phyloP scores from a whole-genome alignment of 2,113 vertebrate species.

The Ciconia boyciana region DNA sequence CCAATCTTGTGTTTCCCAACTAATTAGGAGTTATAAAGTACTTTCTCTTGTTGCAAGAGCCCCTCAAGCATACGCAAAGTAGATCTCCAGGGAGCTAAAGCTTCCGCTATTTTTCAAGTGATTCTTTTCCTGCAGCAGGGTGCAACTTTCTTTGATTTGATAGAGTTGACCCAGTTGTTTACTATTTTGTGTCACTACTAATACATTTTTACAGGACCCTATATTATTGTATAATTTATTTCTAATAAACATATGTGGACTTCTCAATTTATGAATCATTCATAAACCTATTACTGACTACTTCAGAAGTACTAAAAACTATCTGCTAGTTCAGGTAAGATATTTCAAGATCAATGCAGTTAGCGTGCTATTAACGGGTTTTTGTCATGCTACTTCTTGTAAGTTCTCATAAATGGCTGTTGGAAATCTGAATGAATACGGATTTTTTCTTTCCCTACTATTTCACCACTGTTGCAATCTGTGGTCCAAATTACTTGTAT shows the following conservation, averaged over 20 bases:
- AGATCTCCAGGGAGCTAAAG: background rate
- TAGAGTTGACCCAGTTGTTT: background rate
- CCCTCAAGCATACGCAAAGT: background rate
- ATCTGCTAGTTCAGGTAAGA: background rate
- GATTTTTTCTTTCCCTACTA: background rate
- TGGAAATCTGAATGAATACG: background rate
- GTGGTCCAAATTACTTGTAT: background rate
- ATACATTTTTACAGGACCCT: background rate
- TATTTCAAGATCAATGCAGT: background rate
- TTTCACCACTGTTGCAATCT: background rate
- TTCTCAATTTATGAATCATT: background rate
- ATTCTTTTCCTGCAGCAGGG: background rate
- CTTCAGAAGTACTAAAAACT: background rate
- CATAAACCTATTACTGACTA: background rate
- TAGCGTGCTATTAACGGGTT: rapidly evolving
- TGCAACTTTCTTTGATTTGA: background rate
- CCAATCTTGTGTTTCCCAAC: background rate
- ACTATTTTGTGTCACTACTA: background rate
- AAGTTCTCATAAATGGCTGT: background rate
- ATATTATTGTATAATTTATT: background rate
- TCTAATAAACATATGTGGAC: background rate
- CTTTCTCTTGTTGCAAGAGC: background rate
- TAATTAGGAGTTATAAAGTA: background rate
- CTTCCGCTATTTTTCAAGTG: background rate
- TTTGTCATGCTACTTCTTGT: background rate